Evolutionary conservation across 2,113 vertebrate species (phyloP).

Genomic region (Tyto alba): DNA sequence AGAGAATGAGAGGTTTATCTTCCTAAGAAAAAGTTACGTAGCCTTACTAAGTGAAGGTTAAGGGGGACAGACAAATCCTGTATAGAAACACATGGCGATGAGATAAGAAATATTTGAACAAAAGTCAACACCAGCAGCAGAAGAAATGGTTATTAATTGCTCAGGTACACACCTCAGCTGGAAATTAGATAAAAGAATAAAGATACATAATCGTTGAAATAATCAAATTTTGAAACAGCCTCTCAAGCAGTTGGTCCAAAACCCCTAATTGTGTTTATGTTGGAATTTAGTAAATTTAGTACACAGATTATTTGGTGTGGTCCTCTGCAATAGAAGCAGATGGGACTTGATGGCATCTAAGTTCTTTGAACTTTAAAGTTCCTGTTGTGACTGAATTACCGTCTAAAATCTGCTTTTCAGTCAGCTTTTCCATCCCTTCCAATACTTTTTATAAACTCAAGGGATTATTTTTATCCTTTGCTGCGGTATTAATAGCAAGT

Average conservation of each 20-base stretch:
- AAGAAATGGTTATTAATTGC: not conserved
- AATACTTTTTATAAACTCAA: not conserved
- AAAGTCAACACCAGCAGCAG: not conserved
- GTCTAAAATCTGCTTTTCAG: not conserved
- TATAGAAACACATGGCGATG: not conserved
- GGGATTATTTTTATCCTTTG: conserved; percentile 31
- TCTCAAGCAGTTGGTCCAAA: not conserved
- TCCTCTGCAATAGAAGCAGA: not conserved
- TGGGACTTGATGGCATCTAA: not conserved
- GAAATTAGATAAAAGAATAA: not conserved
- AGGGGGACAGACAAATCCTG: not conserved
- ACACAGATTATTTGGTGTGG: not conserved
- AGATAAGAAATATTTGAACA: not conserved
- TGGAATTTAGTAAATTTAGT: not conserved
- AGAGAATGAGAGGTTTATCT: not conserved
- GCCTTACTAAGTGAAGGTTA: not conserved
- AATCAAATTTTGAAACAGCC: not conserved
- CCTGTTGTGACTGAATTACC: not conserved
- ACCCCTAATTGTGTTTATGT: accelerated
- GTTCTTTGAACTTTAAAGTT: not conserved
- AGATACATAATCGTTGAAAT: not conserved
- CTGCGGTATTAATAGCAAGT: conserved; percentile 26
- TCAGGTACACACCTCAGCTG: not conserved
- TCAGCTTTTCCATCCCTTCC: not conserved
- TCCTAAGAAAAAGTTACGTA: not conserved